Evolutionary conservation across 2,888 invertebrate genomes (phyloP), one percentile per base, ranked within the genome.

Genomic region (Anagyrus pseudococci): DNA sequence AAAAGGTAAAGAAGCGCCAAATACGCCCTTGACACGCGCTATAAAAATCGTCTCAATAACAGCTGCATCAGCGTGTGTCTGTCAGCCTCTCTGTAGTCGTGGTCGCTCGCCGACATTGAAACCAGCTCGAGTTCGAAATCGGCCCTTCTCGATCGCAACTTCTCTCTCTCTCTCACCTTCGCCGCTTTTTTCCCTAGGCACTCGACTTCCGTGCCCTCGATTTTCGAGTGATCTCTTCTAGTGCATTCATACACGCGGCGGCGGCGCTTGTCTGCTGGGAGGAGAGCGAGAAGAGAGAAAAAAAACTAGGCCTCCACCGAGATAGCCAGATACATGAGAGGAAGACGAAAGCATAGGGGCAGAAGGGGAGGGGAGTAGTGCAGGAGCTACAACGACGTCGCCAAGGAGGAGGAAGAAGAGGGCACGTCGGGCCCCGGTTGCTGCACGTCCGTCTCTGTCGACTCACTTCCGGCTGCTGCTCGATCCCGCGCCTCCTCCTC

Each of bases 381-480:
- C 15, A 26, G 20, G 10, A 29, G 17, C 46, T 19, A 41, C 37
- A 25, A 17, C 40, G 22, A n/a, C 22, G 13, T 1, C 17, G 19
- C 15, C 22, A 20, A 46, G 1, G 40, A 2, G 13, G 7, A 44
- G n/a, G 29, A 59, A 8, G 41, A 54, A 61, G 40, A 48, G 52
- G n/a, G 29, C 52, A 25, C 19, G 50, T 22, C 25, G 37, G 20
- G 47, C 37, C 15, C 15, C 23, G 43, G 20, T 25, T 19, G 43
- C 49, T n/a, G 46, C 20, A 44, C 10, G 20, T 44, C 55, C 26
- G 70, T 67, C 66, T 63, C 59, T 58, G 65, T 61, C 59, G 40
- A 58, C 47, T 66, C 59, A 69, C 71, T 69, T 71, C 68, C 68
- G 69, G 68, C 67, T 68, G n/a, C n/a, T n/a, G n/a, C 67, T 66